phyloP scores from a whole-genome alignment of 2,113 vertebrate genomes.

The Perca fluviatilis region DNA sequence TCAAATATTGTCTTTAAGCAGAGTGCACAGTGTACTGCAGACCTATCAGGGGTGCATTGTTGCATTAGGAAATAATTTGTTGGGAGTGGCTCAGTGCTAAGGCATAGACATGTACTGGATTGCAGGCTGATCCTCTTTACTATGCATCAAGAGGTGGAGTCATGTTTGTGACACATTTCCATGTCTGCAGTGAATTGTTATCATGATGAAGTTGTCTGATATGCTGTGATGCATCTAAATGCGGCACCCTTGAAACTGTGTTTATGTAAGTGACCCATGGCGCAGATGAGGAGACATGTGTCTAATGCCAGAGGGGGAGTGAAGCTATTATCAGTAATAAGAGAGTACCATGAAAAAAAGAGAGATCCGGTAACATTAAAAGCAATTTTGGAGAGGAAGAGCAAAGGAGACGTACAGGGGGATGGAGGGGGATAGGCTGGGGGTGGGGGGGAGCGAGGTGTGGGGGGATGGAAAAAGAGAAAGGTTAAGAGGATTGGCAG shows the following conservation, averaged over 20 bases:
- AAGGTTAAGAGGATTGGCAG: conserved; percentile 86
- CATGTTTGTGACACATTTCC: conserved; percentile 40
- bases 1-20: conserved; percentile 41
- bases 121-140: conserved; percentile 57
- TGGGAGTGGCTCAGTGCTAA: conserved; percentile 25
- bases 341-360: conserved; percentile 21
- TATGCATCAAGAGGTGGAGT: conserved; percentile 18
- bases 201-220: conserved; percentile 46
- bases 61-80: conserved; percentile 34
- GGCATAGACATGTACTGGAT: conserved; percentile 4
- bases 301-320: conserved; percentile 62
- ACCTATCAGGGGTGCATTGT: conserved; percentile 17
- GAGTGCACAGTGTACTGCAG: conserved; percentile 24
- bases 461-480: conserved; percentile 75
- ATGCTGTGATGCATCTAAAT: conserved; percentile 55
- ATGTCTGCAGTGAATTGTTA: conserved; percentile 35
- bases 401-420: conserved; percentile 43
- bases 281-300: conserved; percentile 66
- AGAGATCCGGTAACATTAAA: conserved; percentile 43
- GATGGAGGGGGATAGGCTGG: neutral
- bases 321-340: conserved; percentile 53
- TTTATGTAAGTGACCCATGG: conserved; percentile 71
- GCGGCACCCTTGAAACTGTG: conserved; percentile 40
- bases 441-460: conserved; percentile 50
- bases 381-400: conserved; percentile 65